A percentile compares a stretch with the other conserved stretches of the same genome.
These are phyloP conservation scores for Eristalinus sepulchralis DNA, from an alignment of 2,888 invertebrate genomes.

Conservation along the genomic window DNA sequence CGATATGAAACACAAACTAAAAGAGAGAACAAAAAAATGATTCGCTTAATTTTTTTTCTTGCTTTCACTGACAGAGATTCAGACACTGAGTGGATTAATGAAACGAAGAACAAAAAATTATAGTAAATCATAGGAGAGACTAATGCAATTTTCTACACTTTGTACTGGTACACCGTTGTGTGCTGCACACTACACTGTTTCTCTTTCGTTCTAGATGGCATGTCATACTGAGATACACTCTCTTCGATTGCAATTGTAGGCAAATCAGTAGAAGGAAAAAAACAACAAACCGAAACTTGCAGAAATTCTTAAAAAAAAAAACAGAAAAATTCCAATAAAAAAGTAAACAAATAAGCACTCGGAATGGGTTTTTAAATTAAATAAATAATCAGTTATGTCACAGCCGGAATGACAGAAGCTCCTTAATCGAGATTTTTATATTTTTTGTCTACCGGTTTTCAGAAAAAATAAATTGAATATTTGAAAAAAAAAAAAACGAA, in stretches of 20 bases:
- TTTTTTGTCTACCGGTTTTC: constrained; percentile 52
- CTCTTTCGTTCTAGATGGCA: constrained; percentile 46
- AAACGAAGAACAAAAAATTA: constrained; percentile 26
- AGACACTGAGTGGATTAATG: constrained; percentile 22
- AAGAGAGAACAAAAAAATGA: constrained; percentile 20
- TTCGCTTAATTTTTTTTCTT: constrained; percentile 13
- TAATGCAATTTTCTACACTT: constrained; percentile 56
- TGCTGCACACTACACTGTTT: constrained; percentile 40
- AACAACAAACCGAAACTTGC: constrained; percentile 41
- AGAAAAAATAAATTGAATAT: constrained; percentile 19
- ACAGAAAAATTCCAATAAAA: constrained; percentile 6
- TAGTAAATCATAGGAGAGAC: constrained; percentile 43
- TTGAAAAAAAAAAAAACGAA: background rate
- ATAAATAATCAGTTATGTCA: constrained; percentile 63
- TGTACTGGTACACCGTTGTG: constrained; percentile 10
- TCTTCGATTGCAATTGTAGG: constrained; percentile 51
- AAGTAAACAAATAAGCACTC: constrained; percentile 26
- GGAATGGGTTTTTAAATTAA: constrained; percentile 34
- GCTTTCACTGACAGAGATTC: constrained; percentile 15
- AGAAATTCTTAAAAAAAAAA: constrained; percentile 50
- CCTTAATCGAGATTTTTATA: constrained; percentile 26
- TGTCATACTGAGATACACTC: constrained; percentile 41
- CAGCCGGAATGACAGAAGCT: constrained; percentile 51
- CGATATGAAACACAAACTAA: constrained; percentile 37
- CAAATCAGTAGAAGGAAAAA: constrained; percentile 22